phyloP scores from a whole-genome alignment of 92 coral and sea anemone genomes.

The Bergia puertoricense region DNA sequence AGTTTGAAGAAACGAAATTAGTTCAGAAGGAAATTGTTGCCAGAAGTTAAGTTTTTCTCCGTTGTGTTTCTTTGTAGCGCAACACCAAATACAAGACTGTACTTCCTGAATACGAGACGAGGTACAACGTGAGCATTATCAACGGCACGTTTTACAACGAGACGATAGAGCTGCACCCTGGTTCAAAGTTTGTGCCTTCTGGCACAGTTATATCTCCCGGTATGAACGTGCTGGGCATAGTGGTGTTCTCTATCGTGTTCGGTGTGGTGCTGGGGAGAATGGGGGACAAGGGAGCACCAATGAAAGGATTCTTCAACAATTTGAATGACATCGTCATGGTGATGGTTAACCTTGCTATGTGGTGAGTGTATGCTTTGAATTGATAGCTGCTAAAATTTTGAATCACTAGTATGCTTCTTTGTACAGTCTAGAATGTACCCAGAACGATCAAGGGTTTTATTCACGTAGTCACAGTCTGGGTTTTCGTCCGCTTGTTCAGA shows the following conservation, averaged over 20 bases:
- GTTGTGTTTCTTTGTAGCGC: no score
- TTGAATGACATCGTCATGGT: slow-evolving; percentile 85
- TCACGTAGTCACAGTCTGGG: no score
- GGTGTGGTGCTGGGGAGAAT: slow-evolving; percentile 83
- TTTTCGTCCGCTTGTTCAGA: no score
- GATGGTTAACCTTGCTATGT: slow-evolving; percentile 89
- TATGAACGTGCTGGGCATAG: slow-evolving; percentile 81
- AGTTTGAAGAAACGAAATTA: no score
- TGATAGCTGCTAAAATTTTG: background rate
- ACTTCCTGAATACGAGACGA: no score
- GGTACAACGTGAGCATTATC: background rate
- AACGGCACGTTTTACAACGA: slow-evolving; percentile 39
- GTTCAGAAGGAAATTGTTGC: no score
- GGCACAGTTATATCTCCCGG: slow-evolving; percentile 61
- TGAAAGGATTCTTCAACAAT: slow-evolving; percentile 73
- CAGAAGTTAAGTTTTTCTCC: no score
- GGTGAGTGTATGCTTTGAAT: slow-evolving; percentile 56
- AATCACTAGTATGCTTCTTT: background rate
- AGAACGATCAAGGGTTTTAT: no score
- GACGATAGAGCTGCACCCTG: slow-evolving; percentile 54
- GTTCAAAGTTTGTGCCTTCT: slow-evolving; percentile 59
- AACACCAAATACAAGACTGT: no score
- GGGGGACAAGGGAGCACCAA: slow-evolving; percentile 79
- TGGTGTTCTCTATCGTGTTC: slow-evolving; percentile 85
- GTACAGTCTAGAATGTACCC: no score